Percentiles rank a stretch among this genome's conserved stretches.
These are phyloP conservation scores for Caenorhabditis inopinata DNA, from an alignment of 1,140 invertebrate genomes.

Conservation along the genomic window DNA sequence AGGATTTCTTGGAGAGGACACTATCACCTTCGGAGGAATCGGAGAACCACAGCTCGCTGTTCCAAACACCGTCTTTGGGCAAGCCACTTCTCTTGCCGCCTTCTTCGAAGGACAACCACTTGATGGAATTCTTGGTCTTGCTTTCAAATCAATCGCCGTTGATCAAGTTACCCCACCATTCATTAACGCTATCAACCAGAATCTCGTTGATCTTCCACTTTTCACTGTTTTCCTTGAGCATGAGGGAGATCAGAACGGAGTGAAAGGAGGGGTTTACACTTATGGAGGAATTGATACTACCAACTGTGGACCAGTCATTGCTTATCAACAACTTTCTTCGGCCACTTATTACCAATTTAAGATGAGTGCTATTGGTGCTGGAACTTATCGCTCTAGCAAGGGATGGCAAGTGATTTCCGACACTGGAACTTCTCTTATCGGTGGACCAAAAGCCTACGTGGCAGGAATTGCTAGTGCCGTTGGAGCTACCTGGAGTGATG, in stretches of 20 bases:
- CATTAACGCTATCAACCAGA: constrained; percentile 44
- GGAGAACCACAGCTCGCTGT: constrained; percentile 42
- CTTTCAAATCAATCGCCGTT: constrained; percentile 46
- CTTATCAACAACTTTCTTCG: constrained; percentile 49
- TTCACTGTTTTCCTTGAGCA: constrained; percentile 53
- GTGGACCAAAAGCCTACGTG: constrained; percentile 43
- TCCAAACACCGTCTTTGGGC: constrained; percentile 50
- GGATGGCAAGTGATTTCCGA: constrained; percentile 49
- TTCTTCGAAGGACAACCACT: constrained; percentile 50
- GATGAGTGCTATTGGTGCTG: constrained; percentile 36
- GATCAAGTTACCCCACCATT: constrained; percentile 48
- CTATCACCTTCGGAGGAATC: constrained; percentile 43
- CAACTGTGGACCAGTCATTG: constrained; percentile 50
- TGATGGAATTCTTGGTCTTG: constrained; percentile 50
- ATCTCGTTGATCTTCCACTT: constrained; percentile 45
- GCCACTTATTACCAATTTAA: constrained; percentile 53
- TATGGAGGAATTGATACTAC: constrained; percentile 48
- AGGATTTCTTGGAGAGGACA: constrained; percentile 52
- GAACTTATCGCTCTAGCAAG: constrained; percentile 38
- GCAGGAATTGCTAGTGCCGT: constrained; percentile 37
- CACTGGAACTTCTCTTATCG: constrained; percentile 45
- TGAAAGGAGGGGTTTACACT: constrained; percentile 48
- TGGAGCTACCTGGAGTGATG: constrained; percentile 32
- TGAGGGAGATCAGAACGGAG: constrained; percentile 42
- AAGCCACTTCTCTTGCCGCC: constrained; percentile 48